Evolutionary conservation across 2,888 invertebrate species (phyloP).

Genomic region (Latheticus oryzae): DNA sequence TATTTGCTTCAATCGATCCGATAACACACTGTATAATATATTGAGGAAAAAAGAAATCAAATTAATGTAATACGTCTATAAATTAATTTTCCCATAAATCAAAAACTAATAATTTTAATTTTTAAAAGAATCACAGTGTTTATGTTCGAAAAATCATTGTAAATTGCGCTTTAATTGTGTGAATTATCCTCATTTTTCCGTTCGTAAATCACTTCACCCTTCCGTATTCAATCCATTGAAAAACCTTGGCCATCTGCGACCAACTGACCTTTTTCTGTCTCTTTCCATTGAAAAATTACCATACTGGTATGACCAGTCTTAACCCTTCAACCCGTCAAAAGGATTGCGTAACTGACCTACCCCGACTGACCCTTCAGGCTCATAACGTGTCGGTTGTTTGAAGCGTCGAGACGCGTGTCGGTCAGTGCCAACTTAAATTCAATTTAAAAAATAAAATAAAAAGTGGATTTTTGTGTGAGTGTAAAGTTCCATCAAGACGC

Average conservation of each 20-base stretch:
- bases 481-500: constrained; percentile 37
- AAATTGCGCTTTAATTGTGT: too few species aligned
- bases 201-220: not conserved
- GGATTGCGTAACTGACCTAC: constrained; percentile 52
- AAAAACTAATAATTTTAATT: too few species aligned
- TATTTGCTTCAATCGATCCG: too few species aligned
- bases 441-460: too few species aligned
- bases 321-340: constrained; percentile 44
- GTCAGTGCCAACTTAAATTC: constrained; percentile 17
- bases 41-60: too few species aligned
- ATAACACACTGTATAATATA: too few species aligned
- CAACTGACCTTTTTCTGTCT: constrained; percentile 49
- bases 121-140: too few species aligned
- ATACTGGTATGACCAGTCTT: constrained; percentile 61
- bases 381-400: constrained; percentile 35
- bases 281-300: constrained; percentile 54
- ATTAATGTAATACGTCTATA: too few species aligned
- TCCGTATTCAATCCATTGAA: constrained; percentile 3
- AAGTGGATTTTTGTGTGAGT: too few species aligned
- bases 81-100: too few species aligned
- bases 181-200: not conserved
- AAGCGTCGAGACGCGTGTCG: constrained; percentile 14
- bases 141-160: too few species aligned
- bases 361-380: constrained; percentile 46
- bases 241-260: constrained; percentile 45